Percentiles rank a stretch among this genome's conserved stretches.
These are phyloP conservation scores for Limosa lapponica DNA, from an alignment of 2,797 vertebrate species.

Conservation along the genomic window DNA sequence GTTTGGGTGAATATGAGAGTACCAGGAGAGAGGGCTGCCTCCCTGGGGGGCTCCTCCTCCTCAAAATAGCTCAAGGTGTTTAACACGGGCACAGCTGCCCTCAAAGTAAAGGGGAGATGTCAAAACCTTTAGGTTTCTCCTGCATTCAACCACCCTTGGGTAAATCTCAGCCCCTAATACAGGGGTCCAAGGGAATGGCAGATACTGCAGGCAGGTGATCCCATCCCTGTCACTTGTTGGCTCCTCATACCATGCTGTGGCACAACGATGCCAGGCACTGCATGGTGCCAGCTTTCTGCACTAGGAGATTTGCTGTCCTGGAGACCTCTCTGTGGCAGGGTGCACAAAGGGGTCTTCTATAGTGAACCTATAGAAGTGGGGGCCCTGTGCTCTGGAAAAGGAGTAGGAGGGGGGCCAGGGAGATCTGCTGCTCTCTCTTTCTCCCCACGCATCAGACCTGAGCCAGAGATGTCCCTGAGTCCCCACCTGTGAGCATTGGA, in stretches of 20 bases:
- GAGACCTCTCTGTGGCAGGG: neutral
- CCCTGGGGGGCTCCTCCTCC: rapidly evolving
- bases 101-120: neutral
- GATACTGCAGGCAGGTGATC: neutral
- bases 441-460: neutral
- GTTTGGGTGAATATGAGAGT: neutral
- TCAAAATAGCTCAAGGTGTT: neutral
- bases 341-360: neutral
- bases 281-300: neutral
- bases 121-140: neutral
- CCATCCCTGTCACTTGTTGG: neutral
- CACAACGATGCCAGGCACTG: neutral
- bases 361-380: neutral
- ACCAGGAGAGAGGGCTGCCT: neutral
- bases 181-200: neutral
- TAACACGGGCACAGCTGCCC: neutral
- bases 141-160: neutral
- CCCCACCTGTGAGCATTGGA: rapidly evolving
- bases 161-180: neutral
- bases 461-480: neutral
- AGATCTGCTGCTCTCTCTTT: neutral
- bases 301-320: neutral
- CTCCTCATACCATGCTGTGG: neutral
- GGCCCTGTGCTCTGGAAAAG: neutral
- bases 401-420: neutral